Evolutionary conservation across 2,797 vertebrate genomes (phyloP).

Genomic region (Argyrosomus regius): DNA sequence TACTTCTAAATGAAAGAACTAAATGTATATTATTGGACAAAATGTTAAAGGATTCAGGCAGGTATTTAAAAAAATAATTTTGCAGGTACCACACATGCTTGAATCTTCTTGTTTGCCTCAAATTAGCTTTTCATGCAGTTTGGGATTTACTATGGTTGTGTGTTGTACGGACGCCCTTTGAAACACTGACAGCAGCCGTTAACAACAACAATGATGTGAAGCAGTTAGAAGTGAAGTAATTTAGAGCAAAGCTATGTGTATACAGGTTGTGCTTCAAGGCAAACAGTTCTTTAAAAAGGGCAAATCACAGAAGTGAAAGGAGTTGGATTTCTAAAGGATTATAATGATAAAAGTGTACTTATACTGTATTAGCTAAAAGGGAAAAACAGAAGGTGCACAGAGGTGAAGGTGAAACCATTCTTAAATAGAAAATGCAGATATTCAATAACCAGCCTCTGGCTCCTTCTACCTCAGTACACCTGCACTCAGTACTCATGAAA

Average conservation of each 20-base stretch:
- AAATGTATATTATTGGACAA: neutral
- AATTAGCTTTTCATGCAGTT: neutral
- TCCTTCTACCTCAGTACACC: neutral
- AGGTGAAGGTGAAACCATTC: slow-evolving; percentile 39
- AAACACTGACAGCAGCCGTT: neutral
- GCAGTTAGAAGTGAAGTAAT: slow-evolving; percentile 21
- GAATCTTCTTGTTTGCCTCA: neutral
- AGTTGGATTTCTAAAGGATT: slow-evolving; percentile 27
- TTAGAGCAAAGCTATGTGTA: slow-evolving; percentile 9
- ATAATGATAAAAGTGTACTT: slow-evolving; percentile 26
- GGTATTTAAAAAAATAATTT: neutral
- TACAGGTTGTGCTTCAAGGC: slow-evolving; percentile 29
- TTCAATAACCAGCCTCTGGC: slow-evolving; percentile 1
- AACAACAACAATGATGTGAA: slow-evolving; percentile 20
- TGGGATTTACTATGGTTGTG: slow-evolving; percentile 4
- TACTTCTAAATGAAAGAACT: neutral
- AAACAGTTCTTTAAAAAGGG: slow-evolving; percentile 16
- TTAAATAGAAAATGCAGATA: slow-evolving; percentile 9
- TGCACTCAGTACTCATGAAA: slow-evolving; percentile 5
- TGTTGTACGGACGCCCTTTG: neutral
- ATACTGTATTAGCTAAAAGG: slow-evolving; percentile 2
- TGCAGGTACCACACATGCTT: neutral
- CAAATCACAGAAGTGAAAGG: slow-evolving; percentile 8
- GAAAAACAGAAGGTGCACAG: slow-evolving; percentile 1
- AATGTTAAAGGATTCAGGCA: neutral